Evolutionary conservation across 2,113 vertebrate genomes (phyloP).

Genomic region (Bothrops jararaca): DNA sequence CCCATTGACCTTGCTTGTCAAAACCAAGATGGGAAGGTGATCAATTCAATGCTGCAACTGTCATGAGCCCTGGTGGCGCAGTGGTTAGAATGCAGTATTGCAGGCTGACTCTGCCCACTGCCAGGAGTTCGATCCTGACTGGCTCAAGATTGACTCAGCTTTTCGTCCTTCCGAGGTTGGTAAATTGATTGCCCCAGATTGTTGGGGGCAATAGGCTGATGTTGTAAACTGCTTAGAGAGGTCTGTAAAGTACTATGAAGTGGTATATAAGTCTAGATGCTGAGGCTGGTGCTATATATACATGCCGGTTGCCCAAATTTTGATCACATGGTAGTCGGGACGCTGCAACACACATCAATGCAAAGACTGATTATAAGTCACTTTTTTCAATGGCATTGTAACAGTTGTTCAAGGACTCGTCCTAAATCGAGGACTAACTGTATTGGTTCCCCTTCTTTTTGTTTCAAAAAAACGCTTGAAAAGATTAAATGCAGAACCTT

Average conservation of each 20-base stretch:
- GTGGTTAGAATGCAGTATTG: not conserved
- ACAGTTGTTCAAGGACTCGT: not conserved
- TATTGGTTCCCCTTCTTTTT: slow-evolving; percentile 56
- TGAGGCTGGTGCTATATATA: not conserved
- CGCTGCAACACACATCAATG: not conserved
- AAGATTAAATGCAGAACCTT: slow-evolving; percentile 49
- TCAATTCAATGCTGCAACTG: not conserved
- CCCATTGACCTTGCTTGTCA: not conserved
- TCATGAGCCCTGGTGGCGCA: too few relatives aligned
- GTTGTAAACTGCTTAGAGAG: not conserved
- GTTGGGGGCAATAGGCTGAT: not conserved
- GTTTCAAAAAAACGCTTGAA: slow-evolving; percentile 43
- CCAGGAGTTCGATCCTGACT: not conserved
- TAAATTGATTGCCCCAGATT: not conserved
- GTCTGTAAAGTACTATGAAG: not conserved
- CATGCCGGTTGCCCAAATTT: not conserved
- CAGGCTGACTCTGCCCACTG: not conserved
- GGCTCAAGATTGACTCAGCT: not conserved
- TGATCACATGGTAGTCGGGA: not conserved
- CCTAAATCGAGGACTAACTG: not conserved
- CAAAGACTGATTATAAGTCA: not conserved
- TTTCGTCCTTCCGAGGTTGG: not conserved
- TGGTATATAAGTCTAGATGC: not conserved
- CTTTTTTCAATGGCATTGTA: not conserved
- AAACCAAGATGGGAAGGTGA: not conserved